Evolutionary conservation across 2,888 invertebrate genomes (phyloP), one percentile per base, ranked within the genome.

Genomic region (Chirona hameri): DNA sequence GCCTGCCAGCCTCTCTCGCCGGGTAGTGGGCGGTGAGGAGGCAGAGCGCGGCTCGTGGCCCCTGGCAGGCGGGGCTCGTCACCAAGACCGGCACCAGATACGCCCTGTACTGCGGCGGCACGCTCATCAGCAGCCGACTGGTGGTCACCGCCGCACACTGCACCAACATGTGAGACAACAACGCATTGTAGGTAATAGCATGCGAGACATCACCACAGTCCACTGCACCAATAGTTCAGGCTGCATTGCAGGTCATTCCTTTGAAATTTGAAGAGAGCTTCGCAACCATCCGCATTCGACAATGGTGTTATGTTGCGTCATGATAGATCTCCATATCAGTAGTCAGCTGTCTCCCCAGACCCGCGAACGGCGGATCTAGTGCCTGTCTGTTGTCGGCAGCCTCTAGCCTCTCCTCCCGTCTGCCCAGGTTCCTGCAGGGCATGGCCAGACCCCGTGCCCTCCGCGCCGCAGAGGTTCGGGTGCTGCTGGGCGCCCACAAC

Each of bases 81-180:
- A 76, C 76, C 46, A 46, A 39, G 24, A 12, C 12, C 46, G 76
- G 76, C 76, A 4, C 24, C 39, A 21, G 24, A 39, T 46, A 81
- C 60, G 39, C 81, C 81, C 55, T 81, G 52, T 57, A 60, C 81
- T 57, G 81, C 39, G 55, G 81, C 52, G 57, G 29, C 55, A 81
- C 81, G 21, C 60, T 81, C 10, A 31, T 60, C 57, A 81, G 55
- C 81, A 81, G 81, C 14, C 55, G 55, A 24, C 29, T 29, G 39
- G n/a, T 82, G 14, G 48, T 55, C 27, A 76, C 76, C 76, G 79
- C 29, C 52, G 29, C 76, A 0, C 76, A 76, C 76, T 76, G 76
- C 76, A 76, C 76, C 76, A 76, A 76, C 76, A 27, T 76, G 76
- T 76, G 46, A 76, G 76, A 52, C 52, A 60, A 9, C 60, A 39